These are phyloP conservation scores for Drosophila buzzatii DNA, from an alignment of 2,888 invertebrate genomes.

Conservation along the genomic window DNA sequence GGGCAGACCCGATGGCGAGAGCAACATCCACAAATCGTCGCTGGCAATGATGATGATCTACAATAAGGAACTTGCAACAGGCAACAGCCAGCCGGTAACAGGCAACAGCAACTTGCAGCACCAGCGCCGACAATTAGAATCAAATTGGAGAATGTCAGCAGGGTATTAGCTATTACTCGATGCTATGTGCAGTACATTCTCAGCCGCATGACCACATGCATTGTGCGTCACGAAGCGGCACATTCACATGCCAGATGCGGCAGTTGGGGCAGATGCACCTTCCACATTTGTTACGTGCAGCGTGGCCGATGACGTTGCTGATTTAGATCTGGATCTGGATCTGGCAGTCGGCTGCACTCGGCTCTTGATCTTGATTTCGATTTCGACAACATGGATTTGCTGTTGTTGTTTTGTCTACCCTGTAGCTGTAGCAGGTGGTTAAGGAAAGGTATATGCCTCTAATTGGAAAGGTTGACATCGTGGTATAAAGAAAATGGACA, in stretches of 20 bases:
- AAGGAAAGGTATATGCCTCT: background rate
- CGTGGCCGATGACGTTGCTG: constrained; percentile 74
- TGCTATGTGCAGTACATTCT: background rate
- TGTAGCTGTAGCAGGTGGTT: background rate
- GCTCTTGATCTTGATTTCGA: constrained; percentile 79
- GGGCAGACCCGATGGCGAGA: constrained; percentile 7
- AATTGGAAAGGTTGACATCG: background rate
- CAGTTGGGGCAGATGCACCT: constrained; percentile 36
- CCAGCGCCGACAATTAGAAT: constrained; percentile 69
- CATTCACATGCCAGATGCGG: constrained; percentile 34
- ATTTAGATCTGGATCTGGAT: constrained; percentile 56
- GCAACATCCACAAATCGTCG: constrained; percentile 42
- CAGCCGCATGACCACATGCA: constrained; percentile 57
- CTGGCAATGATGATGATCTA: constrained; percentile 47
- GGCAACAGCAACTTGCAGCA: constrained; percentile 16
- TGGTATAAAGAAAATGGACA: too few relatives aligned
- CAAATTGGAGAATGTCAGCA: constrained; percentile 58
- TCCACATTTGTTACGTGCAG: constrained; percentile 71
- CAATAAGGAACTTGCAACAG: constrained; percentile 13
- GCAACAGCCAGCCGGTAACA: background rate
- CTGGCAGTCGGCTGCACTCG: constrained; percentile 31
- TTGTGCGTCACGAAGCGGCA: constrained; percentile 70
- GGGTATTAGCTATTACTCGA: constrained; percentile 16
- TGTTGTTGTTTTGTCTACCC: constrained; percentile 29
- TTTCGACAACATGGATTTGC: constrained; percentile 71